A percentile compares a stretch with the other conserved stretches of the same genome.
Conservation (phyloP, 2,888 invertebrate genomes). For the Yponomeuta malinellus region DNA sequence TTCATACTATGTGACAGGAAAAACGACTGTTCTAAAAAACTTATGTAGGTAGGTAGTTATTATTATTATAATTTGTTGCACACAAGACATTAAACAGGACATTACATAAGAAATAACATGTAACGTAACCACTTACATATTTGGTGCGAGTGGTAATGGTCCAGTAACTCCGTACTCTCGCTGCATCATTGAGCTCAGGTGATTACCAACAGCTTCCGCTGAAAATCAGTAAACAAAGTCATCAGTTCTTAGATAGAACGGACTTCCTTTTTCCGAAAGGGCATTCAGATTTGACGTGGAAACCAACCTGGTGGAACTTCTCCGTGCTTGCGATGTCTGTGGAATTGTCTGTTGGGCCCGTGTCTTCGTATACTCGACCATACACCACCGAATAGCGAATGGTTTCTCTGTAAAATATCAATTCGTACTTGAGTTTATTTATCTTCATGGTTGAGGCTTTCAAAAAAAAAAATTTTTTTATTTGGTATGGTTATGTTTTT, state of each 20-base stretch:
- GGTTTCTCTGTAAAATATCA: slow-evolving; percentile 84
- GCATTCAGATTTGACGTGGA: neutral
- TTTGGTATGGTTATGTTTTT: too few species aligned
- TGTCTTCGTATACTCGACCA: slow-evolving; percentile 95
- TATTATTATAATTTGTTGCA: too few species aligned
- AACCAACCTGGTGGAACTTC: slow-evolving; percentile 49
- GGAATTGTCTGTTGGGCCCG: slow-evolving; percentile 66
- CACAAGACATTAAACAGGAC: too few species aligned
- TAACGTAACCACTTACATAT: slow-evolving; percentile 45
- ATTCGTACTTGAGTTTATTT: neutral
- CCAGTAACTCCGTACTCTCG: slow-evolving; percentile 56
- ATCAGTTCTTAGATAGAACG: neutral
- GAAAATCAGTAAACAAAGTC: neutral
- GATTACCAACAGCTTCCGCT: slow-evolving; percentile 48
- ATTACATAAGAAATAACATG: too few species aligned
- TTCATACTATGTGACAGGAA: too few species aligned
- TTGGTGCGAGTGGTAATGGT: slow-evolving; percentile 54
- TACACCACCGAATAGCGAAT: slow-evolving; percentile 95
- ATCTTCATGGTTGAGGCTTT: too few species aligned
- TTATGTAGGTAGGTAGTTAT: neutral
- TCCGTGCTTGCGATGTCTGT: slow-evolving; percentile 52
- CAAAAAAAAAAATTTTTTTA: too few species aligned
- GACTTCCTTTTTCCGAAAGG: neutral
- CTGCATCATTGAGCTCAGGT: slow-evolving; percentile 72
- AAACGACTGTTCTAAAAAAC: too few species aligned